A percentile compares a stretch with the other conserved stretches of the same genome.
These are phyloP conservation scores for Cryptocephalus primarius DNA, from an alignment of 2,888 invertebrate species.

Conservation along the genomic window DNA sequence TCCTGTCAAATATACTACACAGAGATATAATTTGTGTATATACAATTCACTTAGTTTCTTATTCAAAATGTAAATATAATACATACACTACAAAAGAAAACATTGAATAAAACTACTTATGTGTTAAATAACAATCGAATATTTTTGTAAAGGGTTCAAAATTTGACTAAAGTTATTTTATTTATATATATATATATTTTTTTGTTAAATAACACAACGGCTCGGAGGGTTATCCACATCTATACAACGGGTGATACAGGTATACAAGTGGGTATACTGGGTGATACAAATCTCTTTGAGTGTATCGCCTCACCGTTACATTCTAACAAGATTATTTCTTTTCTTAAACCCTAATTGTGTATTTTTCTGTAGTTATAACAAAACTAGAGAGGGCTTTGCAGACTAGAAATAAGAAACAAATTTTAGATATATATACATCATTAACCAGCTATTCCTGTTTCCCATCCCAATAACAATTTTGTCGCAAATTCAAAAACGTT, in stretches of 20 bases:
- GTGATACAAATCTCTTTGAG: constrained; percentile 4
- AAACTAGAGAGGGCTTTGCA: constrained; percentile 5
- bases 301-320: constrained; percentile 15
- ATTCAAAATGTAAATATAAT: constrained; percentile 24
- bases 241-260: too few relatives aligned
- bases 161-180: constrained; percentile 22
- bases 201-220: constrained; percentile 23
- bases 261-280: constrained; percentile 14
- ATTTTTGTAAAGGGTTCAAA: constrained; percentile 28
- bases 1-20: constrained; percentile 35
- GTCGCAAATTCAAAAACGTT: too few relatives aligned
- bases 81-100: constrained; percentile 36
- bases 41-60: constrained; percentile 23
- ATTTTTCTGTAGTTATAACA: constrained; percentile 14
- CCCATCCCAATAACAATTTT: too few relatives aligned
- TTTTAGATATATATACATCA: too few relatives aligned
- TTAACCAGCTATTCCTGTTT: too few relatives aligned
- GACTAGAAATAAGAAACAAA: background rate
- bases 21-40: constrained; percentile 36
- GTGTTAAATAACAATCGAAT: constrained; percentile 36
- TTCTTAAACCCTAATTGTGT: constrained; percentile 18
- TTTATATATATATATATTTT: constrained; percentile 17
- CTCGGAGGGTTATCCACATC: constrained; percentile 29
- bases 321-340: constrained; percentile 27
- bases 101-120: constrained; percentile 37